Evolutionary conservation across 2,888 invertebrate genomes (phyloP), one percentile per base, ranked within the genome.

Genomic region (Choristoneura rosaceana): DNA sequence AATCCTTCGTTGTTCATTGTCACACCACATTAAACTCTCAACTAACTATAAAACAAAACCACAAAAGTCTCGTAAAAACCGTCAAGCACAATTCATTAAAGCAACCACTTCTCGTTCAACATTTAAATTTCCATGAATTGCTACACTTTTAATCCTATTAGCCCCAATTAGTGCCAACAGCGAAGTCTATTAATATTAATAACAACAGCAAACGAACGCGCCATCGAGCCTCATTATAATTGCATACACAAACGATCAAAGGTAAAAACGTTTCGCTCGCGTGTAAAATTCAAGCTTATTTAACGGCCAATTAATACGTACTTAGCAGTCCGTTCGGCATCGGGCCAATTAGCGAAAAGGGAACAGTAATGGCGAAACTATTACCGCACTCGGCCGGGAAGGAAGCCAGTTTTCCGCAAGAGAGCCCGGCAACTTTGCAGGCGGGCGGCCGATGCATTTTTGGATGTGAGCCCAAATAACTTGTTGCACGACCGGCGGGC

Each of bases 391-490:
- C 84, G 69, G 74, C 76, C 76, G 80, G 82, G 79, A 80, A 84
- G 85, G 86, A 87, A 89, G 85, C 84, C 83, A 84, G 84, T 81
- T 84, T 84, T 82, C 85, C 83, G 82, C 80, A 76, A 79, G 82
- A 83, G 55, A 55, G 55, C 55, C 55, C 55, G 55, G 77, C 78
- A 87, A 90, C 85, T 90, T 90, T 80, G 82, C 83, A 85, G 82
- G 82, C 83, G 73, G 78, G 74, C 76, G 84, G 86, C 86, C 91
- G 91, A 88, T 94, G 93, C 93, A 93, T 93, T 94, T 94, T 94
- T 94, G 93, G 93, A 93, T 88, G 88, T 84, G 91, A 88, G 93
- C 93, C 93, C 93, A 92, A 88, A 79, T 88, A 87, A 93, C 93
- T 91, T 93, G 93, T 93, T 93, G 93, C 93, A 89, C 87, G 78